Conservation (phyloP, 2,113 vertebrate genomes). For the Tychaedon coryphoeus region DNA sequence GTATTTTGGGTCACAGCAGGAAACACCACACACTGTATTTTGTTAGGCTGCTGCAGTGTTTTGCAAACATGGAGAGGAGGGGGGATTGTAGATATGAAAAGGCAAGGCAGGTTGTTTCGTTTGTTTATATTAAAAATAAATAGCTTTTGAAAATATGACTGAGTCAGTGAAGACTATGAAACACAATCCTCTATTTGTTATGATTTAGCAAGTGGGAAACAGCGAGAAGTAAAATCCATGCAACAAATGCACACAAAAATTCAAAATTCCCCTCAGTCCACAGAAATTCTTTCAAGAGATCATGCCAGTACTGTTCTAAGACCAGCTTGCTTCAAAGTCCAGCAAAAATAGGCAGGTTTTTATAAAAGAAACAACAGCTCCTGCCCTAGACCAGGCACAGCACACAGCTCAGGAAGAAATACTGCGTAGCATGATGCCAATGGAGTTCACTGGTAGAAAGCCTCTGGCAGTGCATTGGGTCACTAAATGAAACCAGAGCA, state of each 20-base stretch:
- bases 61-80: background rate
- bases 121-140: conserved; percentile 40
- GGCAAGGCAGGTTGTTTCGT: background rate
- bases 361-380: background rate
- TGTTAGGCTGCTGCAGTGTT: conserved; percentile 34
- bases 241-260: background rate
- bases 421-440: rapidly evolving
- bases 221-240: background rate
- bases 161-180: background rate
- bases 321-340: background rate
- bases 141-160: background rate
- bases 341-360: conserved; percentile 1
- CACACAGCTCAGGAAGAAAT: background rate
- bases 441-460: background rate
- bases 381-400: background rate
- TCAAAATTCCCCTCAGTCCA: background rate
- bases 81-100: background rate
- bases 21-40: background rate
- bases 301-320: background rate
- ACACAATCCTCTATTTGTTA: conserved; percentile 1
- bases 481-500: background rate
- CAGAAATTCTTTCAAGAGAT: background rate
- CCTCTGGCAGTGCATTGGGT: background rate
- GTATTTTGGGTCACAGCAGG: background rate
- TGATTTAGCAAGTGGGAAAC: background rate